A percentile compares a stretch with the other conserved stretches of the same genome.
Conservation (phyloP, 2,888 invertebrate genomes). For the Ophonus ardosiacus region DNA sequence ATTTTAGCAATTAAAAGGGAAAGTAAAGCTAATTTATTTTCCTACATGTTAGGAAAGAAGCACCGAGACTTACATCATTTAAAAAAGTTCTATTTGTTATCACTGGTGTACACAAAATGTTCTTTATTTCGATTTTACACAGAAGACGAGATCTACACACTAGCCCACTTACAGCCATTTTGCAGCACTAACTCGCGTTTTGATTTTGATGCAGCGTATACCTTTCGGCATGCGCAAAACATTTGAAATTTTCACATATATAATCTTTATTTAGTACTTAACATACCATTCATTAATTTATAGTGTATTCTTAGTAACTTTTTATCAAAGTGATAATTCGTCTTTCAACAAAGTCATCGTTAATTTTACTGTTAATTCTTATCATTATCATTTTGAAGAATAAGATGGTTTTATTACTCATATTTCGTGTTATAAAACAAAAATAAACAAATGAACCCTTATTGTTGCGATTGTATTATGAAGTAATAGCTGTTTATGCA, state of each 20-base stretch:
- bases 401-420: not conserved
- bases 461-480: not conserved
- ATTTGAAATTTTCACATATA: conserved; percentile 19
- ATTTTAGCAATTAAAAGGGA: conserved; percentile 28
- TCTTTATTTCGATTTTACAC: conserved; percentile 73
- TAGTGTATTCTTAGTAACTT: not conserved
- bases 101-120: conserved; percentile 72
- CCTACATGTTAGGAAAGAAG: conserved; percentile 10
- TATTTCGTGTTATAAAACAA: not conserved
- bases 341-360: not conserved
- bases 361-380: conserved; percentile 1
- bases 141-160: conserved; percentile 73
- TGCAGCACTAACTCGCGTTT: conserved; percentile 65
- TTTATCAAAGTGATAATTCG: not conserved
- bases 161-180: conserved; percentile 75
- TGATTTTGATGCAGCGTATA: conserved; percentile 48
- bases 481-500: not conserved
- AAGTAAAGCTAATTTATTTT: conserved; percentile 23
- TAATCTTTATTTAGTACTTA: not conserved
- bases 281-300: not conserved
- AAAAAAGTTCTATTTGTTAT: conserved; percentile 71
- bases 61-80: conserved; percentile 73
- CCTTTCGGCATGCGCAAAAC: conserved; percentile 35
- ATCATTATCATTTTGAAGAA: not conserved
- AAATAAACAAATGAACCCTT: not conserved